Conservation (phyloP, 2,113 vertebrate species). For the Laticauda colubrina region DNA sequence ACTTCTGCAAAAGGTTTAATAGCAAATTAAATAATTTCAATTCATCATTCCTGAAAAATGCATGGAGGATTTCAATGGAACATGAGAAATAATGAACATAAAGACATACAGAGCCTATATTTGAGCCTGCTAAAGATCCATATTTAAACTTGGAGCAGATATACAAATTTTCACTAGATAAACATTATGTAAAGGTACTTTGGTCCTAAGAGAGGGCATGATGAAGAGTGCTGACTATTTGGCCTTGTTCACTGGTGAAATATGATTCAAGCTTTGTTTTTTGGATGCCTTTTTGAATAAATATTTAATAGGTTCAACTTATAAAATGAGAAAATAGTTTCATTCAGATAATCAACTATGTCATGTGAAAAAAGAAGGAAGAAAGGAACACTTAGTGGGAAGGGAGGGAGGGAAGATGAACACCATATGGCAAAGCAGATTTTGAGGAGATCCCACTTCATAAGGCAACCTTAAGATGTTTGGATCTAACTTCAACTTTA, state of each 20-base stretch:
- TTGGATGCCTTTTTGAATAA: neutral
- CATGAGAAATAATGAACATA: neutral
- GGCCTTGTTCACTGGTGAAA: neutral
- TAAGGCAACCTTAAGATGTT: neutral
- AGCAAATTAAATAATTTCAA: neutral
- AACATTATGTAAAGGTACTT: neutral
- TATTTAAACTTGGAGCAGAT: neutral
- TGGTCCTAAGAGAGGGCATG: neutral
- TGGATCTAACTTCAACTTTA: neutral
- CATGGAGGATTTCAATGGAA: conserved; percentile 28
- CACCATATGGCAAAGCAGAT: too few species aligned
- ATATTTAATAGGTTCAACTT: neutral
- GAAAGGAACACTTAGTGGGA: neutral
- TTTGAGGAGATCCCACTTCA: neutral
- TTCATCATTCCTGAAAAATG: conserved; percentile 10
- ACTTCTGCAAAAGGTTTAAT: conserved; percentile 22
- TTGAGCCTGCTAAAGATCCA: neutral
- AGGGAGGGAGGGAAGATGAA: too few species aligned
- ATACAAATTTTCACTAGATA: neutral
- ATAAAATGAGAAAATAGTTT: conserved; percentile 1
- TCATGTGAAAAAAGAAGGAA: neutral
- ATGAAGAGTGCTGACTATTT: neutral
- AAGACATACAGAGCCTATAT: neutral
- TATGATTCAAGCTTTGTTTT: neutral
- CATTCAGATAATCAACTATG: conserved; percentile 20